Conservation (phyloP, 1,140 invertebrate species). For the Drosophila lacteicornis region DNA sequence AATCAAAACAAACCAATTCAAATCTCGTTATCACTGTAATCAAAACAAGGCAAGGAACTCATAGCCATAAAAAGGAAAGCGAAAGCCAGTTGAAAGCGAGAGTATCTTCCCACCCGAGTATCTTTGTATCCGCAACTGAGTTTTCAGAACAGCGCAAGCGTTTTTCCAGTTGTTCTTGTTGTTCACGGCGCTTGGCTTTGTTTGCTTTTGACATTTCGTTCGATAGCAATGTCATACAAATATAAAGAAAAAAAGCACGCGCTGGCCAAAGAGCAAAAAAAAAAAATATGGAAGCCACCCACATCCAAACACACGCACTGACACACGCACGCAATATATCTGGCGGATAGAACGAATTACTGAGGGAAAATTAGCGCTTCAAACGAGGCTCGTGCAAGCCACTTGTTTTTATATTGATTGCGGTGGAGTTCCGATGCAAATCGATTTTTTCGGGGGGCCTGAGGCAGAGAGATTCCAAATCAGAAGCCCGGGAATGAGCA, state of each 20-base stretch:
- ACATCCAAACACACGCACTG: slow-evolving; percentile 41
- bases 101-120: slow-evolving; percentile 48
- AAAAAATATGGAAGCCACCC: slow-evolving; percentile 41
- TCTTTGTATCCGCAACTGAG: slow-evolving; percentile 41
- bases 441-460: slow-evolving; percentile 22
- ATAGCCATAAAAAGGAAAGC: slow-evolving; percentile 50
- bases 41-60: slow-evolving; percentile 19
- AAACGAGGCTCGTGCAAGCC: slow-evolving; percentile 28
- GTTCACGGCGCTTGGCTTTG: slow-evolving; percentile 62
- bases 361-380: slow-evolving; percentile 44
- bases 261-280: slow-evolving; percentile 44
- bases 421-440: slow-evolving; percentile 19
- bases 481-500: slow-evolving; percentile 4
- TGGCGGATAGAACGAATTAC: slow-evolving; percentile 34
- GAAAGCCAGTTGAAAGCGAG: slow-evolving; percentile 65
- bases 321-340: slow-evolving; percentile 29
- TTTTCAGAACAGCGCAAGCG: slow-evolving; percentile 56
- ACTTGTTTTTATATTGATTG: slow-evolving; percentile 51
- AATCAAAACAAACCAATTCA: slow-evolving; percentile 47
- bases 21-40: slow-evolving; percentile 36
- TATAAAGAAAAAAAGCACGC: slow-evolving; percentile 77
- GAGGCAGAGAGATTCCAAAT: background rate
- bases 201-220: slow-evolving; percentile 77
- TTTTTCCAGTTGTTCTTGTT: slow-evolving; percentile 59
- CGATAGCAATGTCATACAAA: slow-evolving; percentile 79